Conservation (phyloP, 1,140 invertebrate genomes). For the Melanaphis sacchari region DNA sequence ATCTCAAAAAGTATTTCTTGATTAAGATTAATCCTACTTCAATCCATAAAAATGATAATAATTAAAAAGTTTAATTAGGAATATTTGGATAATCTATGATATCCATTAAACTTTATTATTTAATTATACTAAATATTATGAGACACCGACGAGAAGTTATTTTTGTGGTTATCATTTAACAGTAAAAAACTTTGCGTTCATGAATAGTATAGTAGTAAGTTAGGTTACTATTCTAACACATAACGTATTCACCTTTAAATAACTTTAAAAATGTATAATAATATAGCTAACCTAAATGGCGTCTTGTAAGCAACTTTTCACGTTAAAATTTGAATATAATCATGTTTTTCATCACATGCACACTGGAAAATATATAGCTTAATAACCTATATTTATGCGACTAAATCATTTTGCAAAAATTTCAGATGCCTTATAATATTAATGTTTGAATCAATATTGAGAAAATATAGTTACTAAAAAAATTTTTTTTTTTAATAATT, state of each 20-base stretch:
- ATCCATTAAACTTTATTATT: background rate
- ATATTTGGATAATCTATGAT: conserved; percentile 4
- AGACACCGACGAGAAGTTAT: background rate
- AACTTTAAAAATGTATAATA: conserved; percentile 11
- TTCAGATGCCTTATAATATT: background rate
- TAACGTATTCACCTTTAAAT: conserved; percentile 19
- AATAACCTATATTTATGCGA: background rate
- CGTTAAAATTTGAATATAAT: background rate
- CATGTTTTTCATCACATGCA: background rate
- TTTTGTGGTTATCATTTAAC: background rate
- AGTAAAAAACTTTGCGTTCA: conserved; percentile 1
- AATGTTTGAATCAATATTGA: background rate
- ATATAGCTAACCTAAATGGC: conserved; percentile 4
- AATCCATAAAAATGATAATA: background rate
- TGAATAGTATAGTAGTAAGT: background rate
- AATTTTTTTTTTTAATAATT: too few species aligned
- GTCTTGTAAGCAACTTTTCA: conserved; percentile 4
- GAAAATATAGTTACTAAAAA: background rate
- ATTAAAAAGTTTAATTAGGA: background rate
- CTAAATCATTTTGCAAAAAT: background rate
- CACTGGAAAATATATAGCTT: background rate
- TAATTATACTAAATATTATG: background rate
- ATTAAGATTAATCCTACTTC: background rate
- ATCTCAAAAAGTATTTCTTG: background rate
- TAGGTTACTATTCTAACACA: background rate